phyloP scores from a whole-genome alignment of 2,888 invertebrate species.

The Acanthoscelides obtectus region DNA sequence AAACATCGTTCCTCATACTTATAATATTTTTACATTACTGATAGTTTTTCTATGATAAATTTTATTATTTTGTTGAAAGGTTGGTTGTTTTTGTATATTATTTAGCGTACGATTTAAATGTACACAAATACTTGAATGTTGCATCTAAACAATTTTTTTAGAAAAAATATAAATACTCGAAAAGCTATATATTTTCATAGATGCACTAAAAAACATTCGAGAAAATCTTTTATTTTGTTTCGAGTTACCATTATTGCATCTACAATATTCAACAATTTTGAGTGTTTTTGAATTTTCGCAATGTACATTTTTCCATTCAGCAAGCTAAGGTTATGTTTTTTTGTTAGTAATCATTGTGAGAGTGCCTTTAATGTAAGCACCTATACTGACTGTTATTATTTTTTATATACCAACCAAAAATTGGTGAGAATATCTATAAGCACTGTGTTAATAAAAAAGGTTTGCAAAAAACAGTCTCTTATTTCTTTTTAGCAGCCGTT shows the following conservation, averaged over 20 bases:
- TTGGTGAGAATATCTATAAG: not conserved
- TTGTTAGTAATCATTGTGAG: constrained; percentile 5
- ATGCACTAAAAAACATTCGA: not conserved
- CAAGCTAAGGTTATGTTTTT: not conserved
- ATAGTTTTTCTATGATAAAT: constrained; percentile 26
- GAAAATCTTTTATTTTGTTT: not conserved
- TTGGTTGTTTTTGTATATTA: constrained; percentile 2
- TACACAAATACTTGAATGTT: not conserved
- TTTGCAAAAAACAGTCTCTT: not conserved
- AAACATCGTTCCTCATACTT: not conserved
- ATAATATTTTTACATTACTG: constrained; percentile 1
- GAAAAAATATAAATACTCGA: not conserved
- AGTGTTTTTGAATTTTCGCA: not conserved
- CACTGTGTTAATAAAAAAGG: not conserved
- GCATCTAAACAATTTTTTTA: not conserved
- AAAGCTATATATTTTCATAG: not conserved
- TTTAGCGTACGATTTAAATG: not conserved
- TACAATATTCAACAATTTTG: not conserved
- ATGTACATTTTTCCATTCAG: not conserved
- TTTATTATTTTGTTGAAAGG: constrained; percentile 3
- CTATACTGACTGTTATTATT: constrained; percentile 31
- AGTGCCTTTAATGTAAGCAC: constrained; percentile 31
- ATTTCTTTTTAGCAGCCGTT: too few relatives aligned
- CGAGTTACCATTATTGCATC: not conserved
- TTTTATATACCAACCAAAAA: not conserved